Conservation (phyloP, 2,888 invertebrate species). For the Lordiphosa fenestrarum region DNA sequence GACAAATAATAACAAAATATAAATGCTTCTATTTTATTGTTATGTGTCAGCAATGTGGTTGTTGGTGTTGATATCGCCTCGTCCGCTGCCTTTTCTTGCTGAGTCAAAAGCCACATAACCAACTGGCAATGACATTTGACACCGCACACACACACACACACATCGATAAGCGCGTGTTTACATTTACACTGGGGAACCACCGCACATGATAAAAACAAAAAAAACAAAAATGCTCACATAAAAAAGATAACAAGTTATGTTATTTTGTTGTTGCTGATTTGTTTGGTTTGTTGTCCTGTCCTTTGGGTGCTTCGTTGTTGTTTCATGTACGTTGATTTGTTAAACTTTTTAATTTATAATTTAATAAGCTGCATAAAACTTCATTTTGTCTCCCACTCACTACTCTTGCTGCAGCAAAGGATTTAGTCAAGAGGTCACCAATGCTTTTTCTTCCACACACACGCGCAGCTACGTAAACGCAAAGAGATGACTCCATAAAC, state of each 20-base stretch:
- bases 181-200: conserved; percentile 64
- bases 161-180: conserved; percentile 66
- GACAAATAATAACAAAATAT: conserved; percentile 53
- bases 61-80: conserved; percentile 34
- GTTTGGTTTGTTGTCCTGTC: conserved; percentile 27
- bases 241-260: conserved; percentile 61
- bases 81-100: conserved; percentile 23
- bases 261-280: conserved; percentile 37
- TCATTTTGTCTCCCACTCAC: conserved; percentile 26
- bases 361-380: conserved; percentile 66
- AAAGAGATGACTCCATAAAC: conserved; percentile 38
- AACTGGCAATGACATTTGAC: conserved; percentile 73
- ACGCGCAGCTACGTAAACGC: conserved; percentile 4
- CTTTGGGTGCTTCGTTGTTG: conserved; percentile 31
- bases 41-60: conserved; percentile 52
- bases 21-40: conserved; percentile 63
- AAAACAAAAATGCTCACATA: conserved; percentile 26
- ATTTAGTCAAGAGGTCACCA: conserved; percentile 70
- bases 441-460: conserved; percentile 34
- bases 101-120: conserved; percentile 68
- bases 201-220: conserved; percentile 29
- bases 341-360: conserved; percentile 15
- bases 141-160: conserved; percentile 32
- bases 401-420: conserved; percentile 45
- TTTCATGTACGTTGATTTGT: conserved; percentile 63